These are phyloP conservation scores for Marronus borbonicus DNA, from an alignment of 2,888 invertebrate species.

Conservation along the genomic window DNA sequence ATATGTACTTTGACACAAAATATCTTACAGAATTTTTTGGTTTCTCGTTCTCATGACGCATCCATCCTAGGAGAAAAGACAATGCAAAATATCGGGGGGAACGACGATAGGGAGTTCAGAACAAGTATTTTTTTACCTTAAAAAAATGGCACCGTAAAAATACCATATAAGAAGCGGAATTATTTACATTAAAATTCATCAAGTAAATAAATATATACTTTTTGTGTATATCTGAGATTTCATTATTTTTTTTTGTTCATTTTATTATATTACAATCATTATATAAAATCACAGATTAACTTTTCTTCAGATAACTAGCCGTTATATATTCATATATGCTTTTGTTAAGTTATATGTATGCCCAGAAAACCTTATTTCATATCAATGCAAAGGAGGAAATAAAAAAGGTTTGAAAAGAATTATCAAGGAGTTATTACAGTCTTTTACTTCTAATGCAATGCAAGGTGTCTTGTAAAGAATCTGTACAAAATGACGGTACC, in stretches of 20 bases:
- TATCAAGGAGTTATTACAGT: no score
- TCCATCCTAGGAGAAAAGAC: slow-evolving; percentile 25
- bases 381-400: neutral
- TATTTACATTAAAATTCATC: slow-evolving; percentile 55
- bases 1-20: slow-evolving; percentile 44
- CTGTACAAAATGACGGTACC: no score
- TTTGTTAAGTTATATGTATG: neutral
- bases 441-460: no score
- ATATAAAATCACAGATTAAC: slow-evolving; percentile 52
- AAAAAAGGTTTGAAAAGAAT: neutral
- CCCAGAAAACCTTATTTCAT: neutral
- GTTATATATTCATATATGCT: slow-evolving; percentile 19
- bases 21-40: slow-evolving; percentile 45
- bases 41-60: neutral
- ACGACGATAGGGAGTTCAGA: neutral
- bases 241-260: slow-evolving; percentile 24
- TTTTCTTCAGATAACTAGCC: slow-evolving; percentile 39
- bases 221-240: slow-evolving; percentile 47
- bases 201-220: slow-evolving; percentile 56
- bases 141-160: slow-evolving; percentile 63
- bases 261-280: slow-evolving; percentile 50
- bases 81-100: neutral
- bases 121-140: slow-evolving; percentile 52
- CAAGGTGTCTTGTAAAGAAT: no score
- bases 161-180: slow-evolving; percentile 58